A percentile compares a stretch with the other conserved stretches of the same genome.
These are phyloP conservation scores for Dermatophagoides farinae DNA, from an alignment of 1,140 invertebrate genomes.

Conservation along the genomic window DNA sequence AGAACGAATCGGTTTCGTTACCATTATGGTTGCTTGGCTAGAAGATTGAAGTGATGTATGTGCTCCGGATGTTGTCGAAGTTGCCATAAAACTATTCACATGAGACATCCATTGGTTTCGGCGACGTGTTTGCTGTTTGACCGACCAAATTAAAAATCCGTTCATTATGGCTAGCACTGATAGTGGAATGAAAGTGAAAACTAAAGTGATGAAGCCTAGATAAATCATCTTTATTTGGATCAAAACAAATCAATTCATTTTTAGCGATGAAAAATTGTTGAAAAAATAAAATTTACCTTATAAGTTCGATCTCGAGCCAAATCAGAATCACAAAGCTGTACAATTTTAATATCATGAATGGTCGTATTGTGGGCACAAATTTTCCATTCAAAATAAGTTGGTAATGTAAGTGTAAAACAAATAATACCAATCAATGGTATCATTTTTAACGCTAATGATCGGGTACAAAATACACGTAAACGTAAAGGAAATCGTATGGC, in stretches of 20 bases:
- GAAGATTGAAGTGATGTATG: background rate
- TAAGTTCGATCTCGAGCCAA: slow-evolving; percentile 36
- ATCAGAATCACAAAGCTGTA: slow-evolving; percentile 10
- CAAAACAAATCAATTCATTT: too few species aligned
- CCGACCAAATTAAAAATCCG: slow-evolving; percentile 42
- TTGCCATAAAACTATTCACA: background rate
- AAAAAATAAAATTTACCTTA: too few species aligned
- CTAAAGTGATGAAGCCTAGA: slow-evolving; percentile 39
- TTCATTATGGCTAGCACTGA: slow-evolving; percentile 45
- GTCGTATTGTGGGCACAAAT: slow-evolving; percentile 13
- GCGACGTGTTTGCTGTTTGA: slow-evolving; percentile 23
- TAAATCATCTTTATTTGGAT: too few species aligned
- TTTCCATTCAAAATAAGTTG: slow-evolving; percentile 23
- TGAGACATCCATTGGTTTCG: slow-evolving; percentile 15
- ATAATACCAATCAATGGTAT: slow-evolving; percentile 38
- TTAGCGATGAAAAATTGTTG: too few species aligned
- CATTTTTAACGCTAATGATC: slow-evolving; percentile 31
- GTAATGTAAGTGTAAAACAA: slow-evolving; percentile 25
- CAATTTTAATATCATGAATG: slow-evolving; percentile 19
- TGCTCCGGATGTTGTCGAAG: too few species aligned
- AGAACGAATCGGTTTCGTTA: too few species aligned
- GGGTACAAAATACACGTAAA: slow-evolving; percentile 45
- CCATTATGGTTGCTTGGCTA: too few species aligned
- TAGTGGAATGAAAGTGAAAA: slow-evolving; percentile 44
- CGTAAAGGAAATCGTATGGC: slow-evolving; percentile 51